Conservation (phyloP, 2,888 invertebrate genomes). For the Cephonodes hylas region DNA sequence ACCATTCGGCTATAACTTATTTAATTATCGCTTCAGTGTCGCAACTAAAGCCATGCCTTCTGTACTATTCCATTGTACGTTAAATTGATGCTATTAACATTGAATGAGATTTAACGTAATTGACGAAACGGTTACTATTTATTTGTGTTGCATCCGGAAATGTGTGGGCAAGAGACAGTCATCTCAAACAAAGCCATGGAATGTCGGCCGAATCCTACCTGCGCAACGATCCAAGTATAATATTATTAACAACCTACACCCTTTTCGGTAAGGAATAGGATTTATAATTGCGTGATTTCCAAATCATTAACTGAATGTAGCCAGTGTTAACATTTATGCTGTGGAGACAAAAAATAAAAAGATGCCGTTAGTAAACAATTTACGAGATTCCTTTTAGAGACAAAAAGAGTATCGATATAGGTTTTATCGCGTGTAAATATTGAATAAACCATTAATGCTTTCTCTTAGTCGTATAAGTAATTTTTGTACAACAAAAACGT, state of each 20-base stretch:
- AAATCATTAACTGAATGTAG: not conserved
- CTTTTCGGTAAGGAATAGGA: slow-evolving; percentile 20
- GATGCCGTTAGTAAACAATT: slow-evolving; percentile 9
- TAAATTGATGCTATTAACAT: slow-evolving; percentile 6
- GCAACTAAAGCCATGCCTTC: not conserved
- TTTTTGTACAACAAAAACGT: too few relatives aligned
- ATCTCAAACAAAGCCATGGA: slow-evolving; percentile 64
- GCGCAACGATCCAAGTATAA: slow-evolving; percentile 37
- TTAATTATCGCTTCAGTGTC: not conserved
- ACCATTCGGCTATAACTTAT: not conserved
- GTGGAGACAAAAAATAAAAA: slow-evolving; percentile 2
- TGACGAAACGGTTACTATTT: slow-evolving; percentile 23
- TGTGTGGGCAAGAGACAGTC: slow-evolving; percentile 59
- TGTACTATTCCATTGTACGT: not conserved
- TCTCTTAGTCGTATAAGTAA: too few relatives aligned
- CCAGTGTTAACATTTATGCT: not conserved
- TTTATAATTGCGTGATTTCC: slow-evolving; percentile 14
- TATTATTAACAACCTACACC: slow-evolving; percentile 15
- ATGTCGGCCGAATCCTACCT: slow-evolving; percentile 65
- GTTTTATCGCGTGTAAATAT: slow-evolving; percentile 6
- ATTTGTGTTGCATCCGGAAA: slow-evolving; percentile 56
- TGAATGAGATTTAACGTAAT: slow-evolving; percentile 25
- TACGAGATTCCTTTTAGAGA: not conserved
- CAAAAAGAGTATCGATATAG: slow-evolving; percentile 1
- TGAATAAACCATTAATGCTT: not conserved